Evolutionary conservation across 2,888 invertebrate species (phyloP), one percentile per base, ranked within the genome.

Genomic region (Tillus elongatus): DNA sequence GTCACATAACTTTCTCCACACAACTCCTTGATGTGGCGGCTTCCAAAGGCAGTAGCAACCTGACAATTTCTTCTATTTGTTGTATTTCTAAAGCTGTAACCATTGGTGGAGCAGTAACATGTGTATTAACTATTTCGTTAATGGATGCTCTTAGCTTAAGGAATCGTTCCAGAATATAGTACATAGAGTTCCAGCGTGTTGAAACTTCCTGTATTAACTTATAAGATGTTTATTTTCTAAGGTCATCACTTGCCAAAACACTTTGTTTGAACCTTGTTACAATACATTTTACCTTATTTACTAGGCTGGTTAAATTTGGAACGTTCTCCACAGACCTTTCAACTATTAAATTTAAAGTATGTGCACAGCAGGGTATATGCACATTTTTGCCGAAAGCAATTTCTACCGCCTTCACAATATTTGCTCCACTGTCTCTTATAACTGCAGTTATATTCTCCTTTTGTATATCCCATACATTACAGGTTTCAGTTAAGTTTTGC

Each of bases 181-280:
- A 58, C 3, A 45, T 50, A 12, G 50, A 51, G 40, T 57, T 57
- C 50, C 53, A 56, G 13, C 55, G 34, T 3, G 56, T 57, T 6
- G 40, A 34, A 13, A 54, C 49, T 10, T 44, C 42, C 41, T 56
- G 53, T 19, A 19, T 19, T 8, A 19, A 30, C 15, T 37, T 35
- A 10, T 14, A 14, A 33, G 15, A 35, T 3, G 13, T 37, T 50
- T 50, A 39, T 49, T 41, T 41, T 19, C 46, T 41, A 11, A 53
- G 40, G 30, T 45, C 44, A 36, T 51, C 46, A 36, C 39, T 44
- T 31, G 51, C 51, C 19, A 39, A 30, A 31, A 36, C 31, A 36
- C 47, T 45, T n/a, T 49, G 47, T 36, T 52, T 45, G 28, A 54
- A 52, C 36, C 41, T 53, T 4, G 46, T 42, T 30, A 47, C 46